Evolutionary conservation across 1,140 invertebrate species (phyloP).

Genomic region (Physella acuta): DNA sequence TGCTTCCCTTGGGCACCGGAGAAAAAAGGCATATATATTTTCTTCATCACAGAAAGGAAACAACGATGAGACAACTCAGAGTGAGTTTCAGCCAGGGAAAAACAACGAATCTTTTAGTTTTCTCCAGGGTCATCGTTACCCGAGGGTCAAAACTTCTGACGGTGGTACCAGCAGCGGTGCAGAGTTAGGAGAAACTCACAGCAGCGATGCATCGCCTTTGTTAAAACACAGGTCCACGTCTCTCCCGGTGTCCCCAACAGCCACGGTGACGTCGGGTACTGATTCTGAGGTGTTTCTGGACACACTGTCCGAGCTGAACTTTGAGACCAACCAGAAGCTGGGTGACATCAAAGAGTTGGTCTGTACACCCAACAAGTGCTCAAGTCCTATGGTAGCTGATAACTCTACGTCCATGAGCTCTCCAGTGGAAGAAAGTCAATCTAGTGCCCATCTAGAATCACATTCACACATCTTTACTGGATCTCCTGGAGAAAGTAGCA

Average conservation of each 20-base stretch:
- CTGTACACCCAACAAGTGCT: too few species aligned
- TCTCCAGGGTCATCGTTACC: neutral
- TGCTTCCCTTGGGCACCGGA: slow-evolving; percentile 11
- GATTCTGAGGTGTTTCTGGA: slow-evolving; percentile 23
- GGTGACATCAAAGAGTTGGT: too few species aligned
- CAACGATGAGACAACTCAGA: neutral
- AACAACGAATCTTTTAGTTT: neutral
- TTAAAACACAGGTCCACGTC: neutral
- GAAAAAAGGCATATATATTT: slow-evolving; percentile 8
- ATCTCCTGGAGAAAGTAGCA: too few species aligned
- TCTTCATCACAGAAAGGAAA: neutral
- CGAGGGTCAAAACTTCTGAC: too few species aligned
- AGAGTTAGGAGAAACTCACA: neutral
- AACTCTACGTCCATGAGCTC: too few species aligned
- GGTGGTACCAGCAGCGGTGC: neutral
- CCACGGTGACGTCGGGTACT: neutral
- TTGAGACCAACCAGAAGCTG: neutral
- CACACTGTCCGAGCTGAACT: slow-evolving; percentile 11
- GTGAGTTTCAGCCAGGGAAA: neutral
- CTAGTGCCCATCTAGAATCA: too few species aligned
- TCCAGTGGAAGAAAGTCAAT: too few species aligned
- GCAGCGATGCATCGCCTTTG: neutral
- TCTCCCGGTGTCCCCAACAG: neutral
- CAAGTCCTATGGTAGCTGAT: too few species aligned
- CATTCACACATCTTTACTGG: too few species aligned